Percentiles rank a stretch among this genome's conserved stretches.
phyloP scores from a whole-genome alignment of 2,888 invertebrate species.

The Salpingus planirostris region DNA sequence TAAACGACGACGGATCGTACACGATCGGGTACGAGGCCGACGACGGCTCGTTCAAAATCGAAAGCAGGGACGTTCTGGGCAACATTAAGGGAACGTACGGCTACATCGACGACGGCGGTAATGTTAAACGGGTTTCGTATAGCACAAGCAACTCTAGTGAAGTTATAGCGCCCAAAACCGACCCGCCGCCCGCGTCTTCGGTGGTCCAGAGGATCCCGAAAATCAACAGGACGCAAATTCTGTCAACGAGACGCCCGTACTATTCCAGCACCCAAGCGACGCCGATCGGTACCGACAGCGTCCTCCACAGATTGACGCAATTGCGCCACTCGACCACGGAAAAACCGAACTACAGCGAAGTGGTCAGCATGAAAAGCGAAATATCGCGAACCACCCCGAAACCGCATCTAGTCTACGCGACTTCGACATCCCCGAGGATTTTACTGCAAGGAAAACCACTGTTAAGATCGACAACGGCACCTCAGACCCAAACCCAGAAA shows the following conservation, averaged over 20 bases:
- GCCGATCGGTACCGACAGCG: constrained; percentile 43
- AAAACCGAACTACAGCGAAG: constrained; percentile 27
- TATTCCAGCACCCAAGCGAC: constrained; percentile 43
- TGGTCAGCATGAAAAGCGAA: constrained; percentile 26
- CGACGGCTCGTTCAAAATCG: constrained; percentile 78
- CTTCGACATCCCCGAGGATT: constrained; percentile 34
- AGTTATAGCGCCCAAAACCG: constrained; percentile 39
- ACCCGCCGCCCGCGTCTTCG: constrained; percentile 32
- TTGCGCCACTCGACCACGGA: constrained; percentile 41
- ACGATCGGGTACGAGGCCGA: constrained; percentile 79
- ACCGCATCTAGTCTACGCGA: constrained; percentile 34
- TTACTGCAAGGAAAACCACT: constrained; percentile 29
- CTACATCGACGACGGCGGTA: constrained; percentile 67
- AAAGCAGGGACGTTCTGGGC: constrained; percentile 68
- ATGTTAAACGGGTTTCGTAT: constrained; percentile 72
- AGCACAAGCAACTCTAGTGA: constrained; percentile 48
- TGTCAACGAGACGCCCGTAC: constrained; percentile 49
- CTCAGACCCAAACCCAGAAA: constrained; percentile 21
- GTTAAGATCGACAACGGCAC: constrained; percentile 24
- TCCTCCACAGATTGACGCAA: constrained; percentile 51
- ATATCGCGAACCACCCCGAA: constrained; percentile 30
- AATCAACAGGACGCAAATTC: constrained; percentile 42
- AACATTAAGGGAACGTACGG: constrained; percentile 79
- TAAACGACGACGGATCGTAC: constrained; percentile 77
- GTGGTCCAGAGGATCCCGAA: constrained; percentile 38